Evolutionary conservation across 2,888 invertebrate species (phyloP), one percentile per base, ranked within the genome.

Genomic region (Cephus pygmeus): DNA sequence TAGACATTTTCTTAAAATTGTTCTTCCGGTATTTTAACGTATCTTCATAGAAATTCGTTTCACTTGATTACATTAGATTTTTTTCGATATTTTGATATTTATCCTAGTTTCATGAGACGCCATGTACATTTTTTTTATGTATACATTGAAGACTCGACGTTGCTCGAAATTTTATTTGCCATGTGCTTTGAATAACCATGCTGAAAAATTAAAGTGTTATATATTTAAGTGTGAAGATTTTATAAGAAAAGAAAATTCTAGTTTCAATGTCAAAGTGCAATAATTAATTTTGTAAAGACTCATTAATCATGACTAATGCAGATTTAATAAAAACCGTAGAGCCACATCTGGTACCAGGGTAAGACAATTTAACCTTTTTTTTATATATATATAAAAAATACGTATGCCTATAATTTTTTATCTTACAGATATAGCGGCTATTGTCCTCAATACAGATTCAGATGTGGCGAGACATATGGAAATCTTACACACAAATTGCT

Each of bases 301-400:
- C 56, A 23, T 23, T 4, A 69, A 86, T 80, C 76, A 84, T 87
- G 84, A 82, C 85, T 40, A 86, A 84, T 35, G 69, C 82, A 11
- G 85, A 85, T 77, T 79, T 86, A 11, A 76, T 88, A 15, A 92
- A 92, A 82, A 95, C 95, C 40, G 94, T 95, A 56, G 94, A 95
- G 86, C 96, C 96, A 0, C 95, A 96, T 91, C 94, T 94, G 81
- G 94, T 96, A 81, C 96, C 96, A 75, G 96, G 96, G 95, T 96
- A 92, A 92, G 92, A 90, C 79, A 69, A 75, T 1, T 77, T 75
- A 80, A 80, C 74, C 69, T 69, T 80, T 12, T 71, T 34, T 31
- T 80, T 31, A n/a, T 15, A 68, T 31, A n/a, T 15, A 75, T 68
- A 74, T 68, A 34, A 73, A 73, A 69, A 73, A 31, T 71, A 9